These are phyloP conservation scores for Bungarus multicinctus DNA, from an alignment of 2,113 vertebrate species.

Conservation along the genomic window DNA sequence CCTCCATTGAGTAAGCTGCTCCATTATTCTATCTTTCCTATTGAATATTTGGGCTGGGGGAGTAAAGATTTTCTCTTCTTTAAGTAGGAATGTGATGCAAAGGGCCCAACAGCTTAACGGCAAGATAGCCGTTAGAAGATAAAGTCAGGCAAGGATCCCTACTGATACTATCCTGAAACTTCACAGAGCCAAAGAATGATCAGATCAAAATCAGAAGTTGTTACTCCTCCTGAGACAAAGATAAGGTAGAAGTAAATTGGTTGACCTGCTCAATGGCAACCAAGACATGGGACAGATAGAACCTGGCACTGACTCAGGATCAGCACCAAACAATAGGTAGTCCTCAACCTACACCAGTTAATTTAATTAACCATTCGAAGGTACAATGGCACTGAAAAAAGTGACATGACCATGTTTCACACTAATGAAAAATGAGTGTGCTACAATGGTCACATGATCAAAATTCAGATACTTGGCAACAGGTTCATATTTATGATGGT, in stretches of 20 bases:
- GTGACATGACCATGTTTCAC: too few species aligned
- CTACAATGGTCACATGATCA: too few species aligned
- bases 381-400: too few species aligned
- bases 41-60: background rate
- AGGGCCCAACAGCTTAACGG: background rate
- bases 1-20: background rate
- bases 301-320: too few species aligned
- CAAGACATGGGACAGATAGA: background rate
- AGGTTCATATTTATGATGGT: too few species aligned
- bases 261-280: background rate
- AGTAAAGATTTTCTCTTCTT: background rate
- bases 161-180: background rate
- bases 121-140: background rate
- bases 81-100: background rate
- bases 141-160: background rate
- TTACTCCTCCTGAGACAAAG: background rate
- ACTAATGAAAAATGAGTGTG: too few species aligned
- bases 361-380: too few species aligned
- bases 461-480: too few species aligned
- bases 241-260: background rate
- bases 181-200: background rate
- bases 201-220: background rate
- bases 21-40: background rate
- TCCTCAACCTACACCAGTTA: too few species aligned
- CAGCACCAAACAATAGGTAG: too few species aligned